Base-by-base conservation (phyloP, 1,140 invertebrate species). In the Tachypleus tridentatus region DNA sequence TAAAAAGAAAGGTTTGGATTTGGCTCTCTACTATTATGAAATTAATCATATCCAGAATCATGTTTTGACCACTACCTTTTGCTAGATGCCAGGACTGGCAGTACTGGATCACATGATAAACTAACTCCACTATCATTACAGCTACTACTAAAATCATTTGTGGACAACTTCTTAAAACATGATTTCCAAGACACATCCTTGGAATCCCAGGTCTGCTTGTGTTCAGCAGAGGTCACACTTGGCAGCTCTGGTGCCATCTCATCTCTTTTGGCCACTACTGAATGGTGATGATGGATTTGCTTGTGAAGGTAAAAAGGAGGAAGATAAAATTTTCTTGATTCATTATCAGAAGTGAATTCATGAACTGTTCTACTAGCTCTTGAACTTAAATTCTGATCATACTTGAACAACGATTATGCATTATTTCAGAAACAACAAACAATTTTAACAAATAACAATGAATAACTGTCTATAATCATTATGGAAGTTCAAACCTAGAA, bases 91-190 rank as follows among this genome's bases (percentile, higher is more conserved):
- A 29, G 29, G 29, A 2, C 29, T 29, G 29, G 29, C 29, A 29
- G 29, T 2, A 29, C 29, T 29, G 68, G 58, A 52, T 74, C 71
- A 53, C 68, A 73, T n/a, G 73, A 84, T 62, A 87, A 85, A 70
- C 87, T 89, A 56, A 91, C 87, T 57, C 88, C 88, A 77, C 88
- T 91, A 76, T 91, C 89, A 8, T 87, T 85, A 72, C 74, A 74
- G 71, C 75, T 76, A 10, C 75, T 75, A 10, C 58, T 67, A 63
- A 71, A 74, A 54, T 29, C 0, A 29, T 29, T 29, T 29, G 29
- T 29, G 29, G 29, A 29, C 29, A 29, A 29, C 29, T 29, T 29
- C 29, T 29, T 29, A 29, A 29, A 52, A 49, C 49, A 60, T 10
- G 29, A 10, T 5, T 54, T 50, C 50, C 47, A 57, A 10, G 49